A percentile compares a stretch with the other conserved stretches of the same genome.
These are phyloP conservation scores for Zoanthus solanderi DNA, from an alignment of 92 coral and sea anemone species.

Conservation along the genomic window DNA sequence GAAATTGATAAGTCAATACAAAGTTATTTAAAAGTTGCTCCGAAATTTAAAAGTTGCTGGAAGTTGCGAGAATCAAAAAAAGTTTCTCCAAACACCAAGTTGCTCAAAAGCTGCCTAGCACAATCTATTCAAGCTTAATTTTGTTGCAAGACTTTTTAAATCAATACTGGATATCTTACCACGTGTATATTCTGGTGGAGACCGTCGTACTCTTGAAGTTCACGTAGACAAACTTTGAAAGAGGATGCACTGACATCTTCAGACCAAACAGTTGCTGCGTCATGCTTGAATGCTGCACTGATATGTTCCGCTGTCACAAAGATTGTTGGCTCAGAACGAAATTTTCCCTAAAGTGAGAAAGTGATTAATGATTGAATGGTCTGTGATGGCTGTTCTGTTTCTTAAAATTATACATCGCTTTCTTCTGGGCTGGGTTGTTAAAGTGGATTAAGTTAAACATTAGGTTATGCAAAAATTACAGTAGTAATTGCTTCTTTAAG, in stretches of 20 bases:
- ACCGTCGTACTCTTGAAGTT: slow-evolving; percentile 73
- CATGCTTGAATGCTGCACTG: slow-evolving; percentile 63
- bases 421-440: neutral
- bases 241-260: slow-evolving; percentile 67
- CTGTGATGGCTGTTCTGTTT: too few species aligned
- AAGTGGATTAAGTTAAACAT: neutral
- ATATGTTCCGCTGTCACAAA: slow-evolving; percentile 72
- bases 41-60: too few species aligned
- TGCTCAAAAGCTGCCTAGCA: too few species aligned
- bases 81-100: too few species aligned
- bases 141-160: neutral
- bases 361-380: neutral
- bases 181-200: slow-evolving; percentile 67
- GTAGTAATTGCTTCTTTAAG: too few species aligned
- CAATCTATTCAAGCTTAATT: too few species aligned
- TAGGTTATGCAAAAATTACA: too few species aligned
- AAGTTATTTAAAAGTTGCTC: too few species aligned
- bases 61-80: too few species aligned
- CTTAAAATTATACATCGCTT: too few species aligned
- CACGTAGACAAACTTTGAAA: slow-evolving; percentile 69
- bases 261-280: slow-evolving; percentile 66
- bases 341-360: slow-evolving; percentile 51
- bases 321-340: slow-evolving; percentile 64
- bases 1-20: too few species aligned
- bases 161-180: slow-evolving; percentile 31